These are phyloP conservation scores for Drosophila hydei DNA, from an alignment of 1,140 invertebrate species.

Conservation along the genomic window DNA sequence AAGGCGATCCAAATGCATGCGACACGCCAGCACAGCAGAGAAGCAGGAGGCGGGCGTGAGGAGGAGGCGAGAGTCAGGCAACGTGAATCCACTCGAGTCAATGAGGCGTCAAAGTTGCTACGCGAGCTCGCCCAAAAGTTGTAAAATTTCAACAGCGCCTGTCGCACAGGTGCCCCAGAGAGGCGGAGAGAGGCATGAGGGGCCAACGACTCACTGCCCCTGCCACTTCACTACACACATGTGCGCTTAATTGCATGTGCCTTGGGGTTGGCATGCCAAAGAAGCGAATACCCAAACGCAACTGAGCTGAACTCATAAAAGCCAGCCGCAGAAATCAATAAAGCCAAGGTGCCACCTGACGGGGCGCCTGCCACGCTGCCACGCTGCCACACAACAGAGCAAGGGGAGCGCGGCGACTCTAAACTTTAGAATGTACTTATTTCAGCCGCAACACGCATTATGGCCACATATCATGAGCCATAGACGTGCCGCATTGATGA, in stretches of 20 bases:
- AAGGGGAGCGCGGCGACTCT: background rate
- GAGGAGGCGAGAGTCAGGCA: constrained; percentile 5
- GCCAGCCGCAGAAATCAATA: constrained; percentile 82
- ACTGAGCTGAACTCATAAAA: constrained; percentile 68
- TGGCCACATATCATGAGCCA: constrained; percentile 66
- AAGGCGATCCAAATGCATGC: constrained; percentile 77
- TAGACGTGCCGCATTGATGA: constrained; percentile 57
- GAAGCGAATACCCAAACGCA: constrained; percentile 56
- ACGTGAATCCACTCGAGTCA: constrained; percentile 69
- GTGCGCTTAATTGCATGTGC: constrained; percentile 82
- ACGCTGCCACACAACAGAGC: background rate
- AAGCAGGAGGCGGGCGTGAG: background rate
- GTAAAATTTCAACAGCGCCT: constrained; percentile 78
- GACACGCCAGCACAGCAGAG: constrained; percentile 60
- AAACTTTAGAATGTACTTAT: constrained; percentile 75
- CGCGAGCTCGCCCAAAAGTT: constrained; percentile 66
- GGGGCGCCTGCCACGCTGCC: background rate
- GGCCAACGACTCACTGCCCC: background rate
- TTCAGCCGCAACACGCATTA: constrained; percentile 71
- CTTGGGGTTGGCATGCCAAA: constrained; percentile 59
- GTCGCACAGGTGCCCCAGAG: constrained; percentile 62
- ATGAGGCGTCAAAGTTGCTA: constrained; percentile 80
- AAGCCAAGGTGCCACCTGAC: constrained; percentile 78
- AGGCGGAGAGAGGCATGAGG: background rate
- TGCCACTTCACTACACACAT: constrained; percentile 58